phyloP scores from a whole-genome alignment of 2,797 vertebrate species.

The Hemibagrus guttatus region DNA sequence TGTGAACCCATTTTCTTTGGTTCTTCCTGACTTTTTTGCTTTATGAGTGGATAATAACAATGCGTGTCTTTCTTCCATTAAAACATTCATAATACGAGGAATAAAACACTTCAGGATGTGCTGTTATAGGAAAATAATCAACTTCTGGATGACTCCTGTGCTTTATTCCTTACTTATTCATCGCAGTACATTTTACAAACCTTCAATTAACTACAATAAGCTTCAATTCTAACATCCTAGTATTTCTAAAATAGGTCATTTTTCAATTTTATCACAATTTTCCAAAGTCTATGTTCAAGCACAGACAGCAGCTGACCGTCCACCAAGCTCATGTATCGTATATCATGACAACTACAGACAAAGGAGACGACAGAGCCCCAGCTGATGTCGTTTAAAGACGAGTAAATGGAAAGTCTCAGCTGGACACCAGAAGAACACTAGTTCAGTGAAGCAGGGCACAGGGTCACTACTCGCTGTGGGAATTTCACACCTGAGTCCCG shows the following conservation, averaged over 20 bases:
- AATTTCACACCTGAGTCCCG: slow-evolving; percentile 66
- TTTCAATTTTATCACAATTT: no score
- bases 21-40: no score
- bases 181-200: not conserved
- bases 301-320: slow-evolving; percentile 5
- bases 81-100: not conserved
- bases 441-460: slow-evolving; percentile 36
- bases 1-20: no score
- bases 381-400: slow-evolving; percentile 29
- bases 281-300: not conserved
- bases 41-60: not conserved
- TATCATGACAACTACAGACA: not conserved
- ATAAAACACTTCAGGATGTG: not conserved
- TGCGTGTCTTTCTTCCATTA: not conserved
- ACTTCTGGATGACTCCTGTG: not conserved
- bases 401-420: slow-evolving; percentile 58
- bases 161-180: not conserved
- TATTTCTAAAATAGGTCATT: no score
- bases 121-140: not conserved
- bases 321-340: not conserved
- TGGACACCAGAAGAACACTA: slow-evolving; percentile 60
- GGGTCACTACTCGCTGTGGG: slow-evolving; percentile 37
- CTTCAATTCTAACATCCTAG: no score
- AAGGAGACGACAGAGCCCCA: not conserved
- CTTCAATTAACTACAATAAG: no score